phyloP scores from a whole-genome alignment of 2,113 vertebrate species.

The Callipepla squamata region DNA sequence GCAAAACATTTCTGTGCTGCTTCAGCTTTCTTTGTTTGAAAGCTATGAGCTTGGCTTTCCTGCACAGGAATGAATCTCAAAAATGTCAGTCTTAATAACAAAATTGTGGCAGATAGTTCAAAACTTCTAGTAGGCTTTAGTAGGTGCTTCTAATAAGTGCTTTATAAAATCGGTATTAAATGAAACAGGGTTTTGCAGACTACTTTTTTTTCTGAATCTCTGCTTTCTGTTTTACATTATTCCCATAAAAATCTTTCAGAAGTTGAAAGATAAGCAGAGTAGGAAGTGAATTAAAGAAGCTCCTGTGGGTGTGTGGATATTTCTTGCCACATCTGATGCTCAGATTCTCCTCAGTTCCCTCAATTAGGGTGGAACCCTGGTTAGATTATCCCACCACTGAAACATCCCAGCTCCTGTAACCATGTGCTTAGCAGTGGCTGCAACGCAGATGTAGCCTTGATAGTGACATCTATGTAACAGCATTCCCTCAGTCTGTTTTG shows the following conservation, averaged over 20 bases:
- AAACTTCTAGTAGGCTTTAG: neutral
- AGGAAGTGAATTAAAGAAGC: neutral
- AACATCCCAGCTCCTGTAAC: accelerated
- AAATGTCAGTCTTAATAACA: neutral
- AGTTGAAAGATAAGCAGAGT: neutral
- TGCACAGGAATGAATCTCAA: neutral
- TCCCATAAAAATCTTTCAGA: neutral
- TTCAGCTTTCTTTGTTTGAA: neutral
- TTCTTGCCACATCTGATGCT: neutral
- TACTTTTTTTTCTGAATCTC: neutral
- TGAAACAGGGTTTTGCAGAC: neutral
- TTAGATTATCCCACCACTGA: neutral
- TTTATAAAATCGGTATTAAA: neutral
- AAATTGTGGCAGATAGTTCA: neutral
- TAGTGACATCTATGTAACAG: neutral
- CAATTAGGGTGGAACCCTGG: neutral
- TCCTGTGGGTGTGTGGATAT: neutral
- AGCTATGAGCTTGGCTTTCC: neutral
- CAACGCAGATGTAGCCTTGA: neutral
- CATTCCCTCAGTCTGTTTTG: neutral
- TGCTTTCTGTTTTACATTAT: neutral
- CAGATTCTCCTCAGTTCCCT: neutral
- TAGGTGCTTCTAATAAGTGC: neutral
- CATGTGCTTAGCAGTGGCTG: neutral
- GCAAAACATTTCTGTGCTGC: neutral